Evolutionary conservation across 2,797 vertebrate species (phyloP).

Genomic region (Coluber constrictor): DNA sequence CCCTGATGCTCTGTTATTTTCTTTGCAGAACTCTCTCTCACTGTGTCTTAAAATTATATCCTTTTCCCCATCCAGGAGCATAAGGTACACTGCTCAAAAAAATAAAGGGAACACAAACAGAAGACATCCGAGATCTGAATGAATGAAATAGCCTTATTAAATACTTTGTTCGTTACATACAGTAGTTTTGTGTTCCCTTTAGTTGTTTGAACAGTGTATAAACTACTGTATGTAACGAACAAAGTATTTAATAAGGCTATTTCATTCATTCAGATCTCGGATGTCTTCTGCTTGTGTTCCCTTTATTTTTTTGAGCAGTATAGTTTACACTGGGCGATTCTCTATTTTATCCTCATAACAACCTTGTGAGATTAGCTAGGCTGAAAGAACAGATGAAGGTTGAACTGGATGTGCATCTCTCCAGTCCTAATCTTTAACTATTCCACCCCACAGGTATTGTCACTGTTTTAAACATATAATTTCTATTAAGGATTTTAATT

Average conservation of each 20-base stretch:
- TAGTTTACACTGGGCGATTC: background rate
- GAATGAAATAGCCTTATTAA: too few relatives aligned
- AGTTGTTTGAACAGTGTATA: too few relatives aligned
- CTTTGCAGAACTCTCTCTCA: background rate
- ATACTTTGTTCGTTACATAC: too few relatives aligned
- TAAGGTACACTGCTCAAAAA: background rate
- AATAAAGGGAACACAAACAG: too few relatives aligned
- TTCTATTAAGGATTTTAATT: background rate
- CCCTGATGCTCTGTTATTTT: background rate
- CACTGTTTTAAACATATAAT: background rate
- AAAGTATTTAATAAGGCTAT: too few relatives aligned
- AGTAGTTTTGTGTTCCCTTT: too few relatives aligned
- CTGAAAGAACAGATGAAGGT: background rate
- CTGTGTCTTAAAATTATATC: background rate
- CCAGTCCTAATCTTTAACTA: background rate
- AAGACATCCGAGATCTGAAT: too few relatives aligned
- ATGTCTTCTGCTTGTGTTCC: too few relatives aligned
- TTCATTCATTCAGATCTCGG: too few relatives aligned
- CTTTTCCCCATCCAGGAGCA: background rate
- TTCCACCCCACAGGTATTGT: background rate
- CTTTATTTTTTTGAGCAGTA: too few relatives aligned
- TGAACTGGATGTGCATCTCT: background rate
- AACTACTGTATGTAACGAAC: too few relatives aligned
- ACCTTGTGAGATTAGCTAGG: background rate
- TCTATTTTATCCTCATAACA: background rate